Evolutionary conservation across 2,797 vertebrate genomes (phyloP).

Genomic region (Periparus ater): DNA sequence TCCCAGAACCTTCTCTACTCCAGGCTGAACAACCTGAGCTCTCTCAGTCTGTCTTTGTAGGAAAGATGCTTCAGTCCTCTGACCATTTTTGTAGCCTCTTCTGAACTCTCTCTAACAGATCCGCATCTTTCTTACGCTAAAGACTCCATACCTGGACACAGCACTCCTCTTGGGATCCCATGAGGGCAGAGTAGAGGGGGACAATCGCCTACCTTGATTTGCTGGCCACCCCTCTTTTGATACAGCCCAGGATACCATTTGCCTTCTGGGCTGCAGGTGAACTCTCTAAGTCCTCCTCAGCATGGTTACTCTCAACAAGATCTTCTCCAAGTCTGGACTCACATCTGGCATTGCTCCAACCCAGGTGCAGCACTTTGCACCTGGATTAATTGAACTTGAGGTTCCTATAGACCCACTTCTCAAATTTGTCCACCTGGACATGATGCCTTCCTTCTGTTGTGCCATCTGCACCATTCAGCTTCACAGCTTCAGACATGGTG

Average conservation of each 20-base stretch:
- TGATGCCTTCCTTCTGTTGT: neutral
- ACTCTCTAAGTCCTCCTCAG: neutral
- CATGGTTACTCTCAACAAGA: neutral
- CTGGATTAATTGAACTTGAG: neutral
- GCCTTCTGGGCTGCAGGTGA: neutral
- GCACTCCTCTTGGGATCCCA: neutral
- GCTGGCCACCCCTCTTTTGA: neutral
- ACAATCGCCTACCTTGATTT: neutral
- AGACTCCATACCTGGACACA: neutral
- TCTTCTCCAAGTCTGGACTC: neutral
- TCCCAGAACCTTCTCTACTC: neutral
- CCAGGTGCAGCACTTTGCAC: neutral
- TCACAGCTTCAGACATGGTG: neutral
- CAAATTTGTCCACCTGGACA: neutral
- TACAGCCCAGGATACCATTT: neutral
- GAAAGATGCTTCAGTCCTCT: neutral
- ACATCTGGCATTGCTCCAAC: fast-evolving
- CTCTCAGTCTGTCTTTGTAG: neutral
- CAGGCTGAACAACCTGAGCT: neutral
- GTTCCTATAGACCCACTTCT: neutral
- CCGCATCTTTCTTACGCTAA: neutral
- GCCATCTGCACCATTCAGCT: neutral
- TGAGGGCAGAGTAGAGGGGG: neutral
- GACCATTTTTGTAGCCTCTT: fast-evolving
- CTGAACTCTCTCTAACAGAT: neutral